Evolutionary conservation across 2,797 vertebrate species (phyloP).

Genomic region (Lagorchestes hirsutus): DNA sequence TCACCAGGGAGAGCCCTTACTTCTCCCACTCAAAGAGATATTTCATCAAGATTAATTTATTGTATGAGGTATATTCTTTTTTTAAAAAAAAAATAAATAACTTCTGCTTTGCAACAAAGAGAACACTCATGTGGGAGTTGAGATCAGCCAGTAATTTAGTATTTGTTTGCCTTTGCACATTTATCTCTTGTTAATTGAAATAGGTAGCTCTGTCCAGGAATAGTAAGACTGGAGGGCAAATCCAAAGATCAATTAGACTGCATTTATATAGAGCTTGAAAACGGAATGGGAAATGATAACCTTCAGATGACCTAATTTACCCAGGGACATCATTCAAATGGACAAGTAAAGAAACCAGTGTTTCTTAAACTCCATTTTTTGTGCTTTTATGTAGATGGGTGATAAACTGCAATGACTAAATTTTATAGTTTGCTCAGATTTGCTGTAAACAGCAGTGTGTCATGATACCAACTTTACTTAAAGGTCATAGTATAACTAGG

Average conservation of each 20-base stretch:
- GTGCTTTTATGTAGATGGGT: not conserved
- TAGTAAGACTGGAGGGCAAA: conserved; percentile 3
- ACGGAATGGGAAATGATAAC: not conserved
- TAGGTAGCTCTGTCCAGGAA: conserved; percentile 35
- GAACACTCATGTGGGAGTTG: not conserved
- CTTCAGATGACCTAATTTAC: conserved; percentile 31
- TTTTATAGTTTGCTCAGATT: not conserved
- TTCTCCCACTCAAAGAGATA: not conserved
- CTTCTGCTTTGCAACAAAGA: not conserved
- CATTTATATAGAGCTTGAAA: not conserved
- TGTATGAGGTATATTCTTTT: not conserved
- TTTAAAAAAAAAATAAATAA: too few relatives aligned
- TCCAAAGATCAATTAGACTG: conserved; percentile 5
- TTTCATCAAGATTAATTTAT: conserved; percentile 26
- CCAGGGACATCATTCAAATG: conserved; percentile 18
- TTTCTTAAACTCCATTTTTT: not conserved
- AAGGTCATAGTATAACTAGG: not conserved
- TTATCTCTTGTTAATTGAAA: not conserved
- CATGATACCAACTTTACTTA: not conserved
- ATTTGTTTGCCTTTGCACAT: conserved; percentile 55
- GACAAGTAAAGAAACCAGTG: not conserved
- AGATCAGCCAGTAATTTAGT: conserved; percentile 48
- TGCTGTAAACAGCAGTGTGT: not conserved
- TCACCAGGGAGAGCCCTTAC: conserved; percentile 28
- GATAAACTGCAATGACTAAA: not conserved